Conservation (phyloP, 2,888 invertebrate genomes). For the Schrankia costaestrigalis region DNA sequence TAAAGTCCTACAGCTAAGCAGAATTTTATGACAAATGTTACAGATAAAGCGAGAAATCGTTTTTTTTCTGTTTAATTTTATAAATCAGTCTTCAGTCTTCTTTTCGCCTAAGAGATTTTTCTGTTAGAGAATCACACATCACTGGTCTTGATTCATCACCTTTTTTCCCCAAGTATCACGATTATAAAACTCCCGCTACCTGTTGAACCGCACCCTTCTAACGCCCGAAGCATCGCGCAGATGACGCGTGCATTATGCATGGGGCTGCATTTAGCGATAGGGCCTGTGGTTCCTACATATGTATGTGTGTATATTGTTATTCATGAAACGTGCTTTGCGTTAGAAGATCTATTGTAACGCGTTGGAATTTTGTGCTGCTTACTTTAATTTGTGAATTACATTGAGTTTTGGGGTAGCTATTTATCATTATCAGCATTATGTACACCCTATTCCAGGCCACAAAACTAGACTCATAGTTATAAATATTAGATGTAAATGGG, state of each 20-base stretch:
- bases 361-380: conserved; percentile 11
- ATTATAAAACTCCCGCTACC: conserved; percentile 18
- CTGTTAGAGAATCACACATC: background rate
- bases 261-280: conserved; percentile 64
- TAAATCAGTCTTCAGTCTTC: too few species aligned
- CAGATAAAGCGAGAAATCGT: too few species aligned
- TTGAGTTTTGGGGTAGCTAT: background rate
- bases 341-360: conserved; percentile 22
- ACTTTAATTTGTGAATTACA: conserved; percentile 3
- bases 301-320: conserved; percentile 31
- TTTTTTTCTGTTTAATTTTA: too few species aligned
- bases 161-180: background rate
- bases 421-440: too few species aligned
- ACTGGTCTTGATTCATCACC: background rate
- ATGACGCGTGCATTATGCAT: conserved; percentile 74
- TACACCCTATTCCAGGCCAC: too few species aligned
- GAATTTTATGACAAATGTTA: too few species aligned
- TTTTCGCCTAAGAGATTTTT: too few species aligned
- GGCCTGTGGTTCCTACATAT: conserved; percentile 30
- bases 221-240: conserved; percentile 52
- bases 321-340: conserved; percentile 24
- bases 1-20: too few species aligned
- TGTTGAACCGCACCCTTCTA: conserved; percentile 24
- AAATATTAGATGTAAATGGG: too few species aligned
- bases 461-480: too few species aligned